Base-by-base conservation (phyloP, 2,113 vertebrate genomes). In the Forbesichthys agassizii region DNA sequence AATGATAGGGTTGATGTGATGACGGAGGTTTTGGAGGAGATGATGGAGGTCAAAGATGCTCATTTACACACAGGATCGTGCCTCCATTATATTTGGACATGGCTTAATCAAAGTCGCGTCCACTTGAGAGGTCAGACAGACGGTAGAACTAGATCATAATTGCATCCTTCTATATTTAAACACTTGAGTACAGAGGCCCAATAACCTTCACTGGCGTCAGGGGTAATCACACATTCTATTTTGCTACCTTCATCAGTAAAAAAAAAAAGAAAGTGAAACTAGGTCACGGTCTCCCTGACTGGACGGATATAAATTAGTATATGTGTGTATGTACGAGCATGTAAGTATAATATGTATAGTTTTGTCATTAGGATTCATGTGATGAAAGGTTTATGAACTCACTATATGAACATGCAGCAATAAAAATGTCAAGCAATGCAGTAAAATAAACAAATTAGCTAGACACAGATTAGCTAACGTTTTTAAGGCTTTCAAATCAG, bases 151-250 rank as follows among this genome's bases (percentile, higher is more conserved):
- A 63, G 77, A 84, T 81, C 80, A 67, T 73, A 80, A 87, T 75
- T 48, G 71, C 57, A 72, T 82, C 82, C 82, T 80, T 85, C 84
- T 87, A 86, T 84, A 86, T 89, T 82, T 81, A 88, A 87, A 86
- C 84, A 82, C 71, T 77, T 1, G 64, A 36, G 73, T 69, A 70
- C 64, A 68, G 79, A 74, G 77, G 54, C 83, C 79, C 64, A 72
- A 62, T 87, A 80, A 86, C 83, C 87, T 85, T 84, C 71, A 81
- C 64, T 75, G 80, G 75, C 77, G 86, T 88, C 86, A 18, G 79
- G 88, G 88, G 88, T 88, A 91, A 89, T 90, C 85, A 91, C 82
- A 78, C 71, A 72, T 82, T 84, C 88, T 88, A 89, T 90, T 91
- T 89, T 84, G 77, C 85, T 64, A 72, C 83, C 81, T 81, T 84